Evolutionary conservation across 2,888 invertebrate species (phyloP), one percentile per base, ranked within the genome.

Genomic region (Dynastes maya): DNA sequence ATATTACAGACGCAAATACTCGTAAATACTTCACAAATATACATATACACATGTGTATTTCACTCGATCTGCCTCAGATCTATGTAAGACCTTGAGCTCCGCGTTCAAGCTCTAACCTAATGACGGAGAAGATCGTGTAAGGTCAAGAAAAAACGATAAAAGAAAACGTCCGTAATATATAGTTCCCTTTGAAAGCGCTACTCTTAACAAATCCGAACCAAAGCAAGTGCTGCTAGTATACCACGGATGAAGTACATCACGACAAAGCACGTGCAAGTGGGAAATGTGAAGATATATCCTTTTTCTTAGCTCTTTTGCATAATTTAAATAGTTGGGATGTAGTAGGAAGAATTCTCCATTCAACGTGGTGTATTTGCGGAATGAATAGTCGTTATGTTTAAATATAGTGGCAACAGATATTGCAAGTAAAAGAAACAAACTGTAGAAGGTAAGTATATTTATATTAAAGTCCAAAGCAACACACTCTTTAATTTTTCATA

Each of bases 251-350:
- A 61, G 61, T 29, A 32, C 11, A 63, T 27, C 63, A 29, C 29
- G 55, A 63, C 32, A 32, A 63, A 63, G n/a, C 32, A 63, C 63
- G 63, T 63, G 63, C 63, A 63, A 63, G 1, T 63, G 63, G 13
- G 3, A 22, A 11, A 63, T 27, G 11, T 13, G 8, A 9, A 63
- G 13, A 29, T 3, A 29, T 11, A 6, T 61, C 13, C 32, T 9
- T 13, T 29, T 32, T 32, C 8, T n/a, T 63, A 9, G 63, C n/a
- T 29, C 5, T 55, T n/a, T 63, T 32, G 29, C 63, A 63, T 63
- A 63, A 29, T 29, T 63, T 29, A 63, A 63, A 63, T 32, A 63
- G 27, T 63, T 29, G 27, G 53, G n/a, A 55, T 55, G n/a, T 55
- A 8, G 55, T 22, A 55, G 22, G 22, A 22, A 22, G 55, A 8